Base-by-base conservation (phyloP, 2,888 invertebrate genomes). In the Tipula helvola region DNA sequence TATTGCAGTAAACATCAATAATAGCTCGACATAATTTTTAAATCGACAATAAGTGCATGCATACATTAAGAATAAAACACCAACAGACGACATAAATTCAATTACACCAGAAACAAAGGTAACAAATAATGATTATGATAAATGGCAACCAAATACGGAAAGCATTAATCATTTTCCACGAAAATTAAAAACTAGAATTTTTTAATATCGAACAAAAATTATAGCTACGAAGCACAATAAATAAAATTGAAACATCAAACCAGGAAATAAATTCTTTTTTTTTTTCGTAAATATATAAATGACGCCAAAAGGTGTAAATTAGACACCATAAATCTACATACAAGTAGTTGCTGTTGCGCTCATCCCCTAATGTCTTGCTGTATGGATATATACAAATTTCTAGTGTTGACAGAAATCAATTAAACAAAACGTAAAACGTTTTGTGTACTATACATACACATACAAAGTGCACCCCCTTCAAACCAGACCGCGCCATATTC, bases 281-380 rank as follows among this genome's bases (percentile, higher is more conserved):
- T 71, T 71, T 28, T 52, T 28, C 16, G 10, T 44, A 10, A 5
- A n/a, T 28, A 71, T 28, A 71, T 71, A 71, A 28, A 18, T 71
- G 71, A 71, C 71, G 71, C 71, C 71, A 71, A 71, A 71, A 71
- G 71, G 71, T 71, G 71, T 71, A 71, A 71, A 71, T 71, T 71
- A 71, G 71, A 71, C 12, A 71, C 71, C 71, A 71, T 71, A 71
- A 71, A 71, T 71, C 71, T 71, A 71, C 71, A 18, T 18, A 71
- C 71, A 71, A 71, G 71, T 71, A 71, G 52, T 52, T 28, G 10
- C 12, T 52, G 10, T 28, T 28, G 13, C 28, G 10, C 71, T 10
- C 71, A 71, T 71, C 28, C 71, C 28, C 39, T 39, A 16, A 18
- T 18, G 7, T 57, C 18, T 47, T 3, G 10, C 47, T 52, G 13